These are phyloP conservation scores for Pangasius djambal DNA, from an alignment of 2,797 vertebrate genomes.

Conservation along the genomic window DNA sequence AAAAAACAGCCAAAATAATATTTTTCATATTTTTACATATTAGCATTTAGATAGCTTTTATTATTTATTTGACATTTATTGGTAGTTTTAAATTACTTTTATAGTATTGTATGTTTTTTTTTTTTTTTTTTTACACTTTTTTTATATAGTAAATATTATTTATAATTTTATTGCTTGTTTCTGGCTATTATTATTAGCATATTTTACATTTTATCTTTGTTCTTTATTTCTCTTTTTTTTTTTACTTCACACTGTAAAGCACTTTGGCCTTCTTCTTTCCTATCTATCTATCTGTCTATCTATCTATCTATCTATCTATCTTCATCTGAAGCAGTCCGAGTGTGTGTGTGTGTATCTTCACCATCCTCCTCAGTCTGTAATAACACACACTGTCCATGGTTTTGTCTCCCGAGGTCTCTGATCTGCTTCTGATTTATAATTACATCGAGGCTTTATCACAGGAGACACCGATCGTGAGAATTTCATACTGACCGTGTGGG, in stretches of 20 bases:
- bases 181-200: not conserved
- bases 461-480: constrained; percentile 27
- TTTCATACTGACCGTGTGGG: constrained; percentile 42
- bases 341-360: not conserved
- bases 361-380: not conserved
- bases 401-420: constrained; percentile 8
- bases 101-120: too few species aligned
- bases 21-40: too few species aligned
- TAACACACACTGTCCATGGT: not conserved
- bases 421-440: constrained; percentile 45
- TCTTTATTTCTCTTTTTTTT: too few species aligned
- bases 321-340: not conserved
- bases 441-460: constrained; percentile 7
- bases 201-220: too few species aligned
- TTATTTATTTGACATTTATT: not conserved
- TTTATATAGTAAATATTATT: too few species aligned
- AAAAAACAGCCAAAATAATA: not conserved
- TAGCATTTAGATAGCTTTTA: not conserved
- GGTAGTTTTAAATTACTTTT: not conserved
- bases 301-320: not conserved
- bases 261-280: too few species aligned
- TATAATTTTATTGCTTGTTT: not conserved
- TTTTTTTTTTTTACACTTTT: too few species aligned
- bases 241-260: too few species aligned
- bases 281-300: not conserved